These are phyloP conservation scores for Cerceris ruficornis DNA, from an alignment of 2,888 invertebrate species.

Conservation along the genomic window DNA sequence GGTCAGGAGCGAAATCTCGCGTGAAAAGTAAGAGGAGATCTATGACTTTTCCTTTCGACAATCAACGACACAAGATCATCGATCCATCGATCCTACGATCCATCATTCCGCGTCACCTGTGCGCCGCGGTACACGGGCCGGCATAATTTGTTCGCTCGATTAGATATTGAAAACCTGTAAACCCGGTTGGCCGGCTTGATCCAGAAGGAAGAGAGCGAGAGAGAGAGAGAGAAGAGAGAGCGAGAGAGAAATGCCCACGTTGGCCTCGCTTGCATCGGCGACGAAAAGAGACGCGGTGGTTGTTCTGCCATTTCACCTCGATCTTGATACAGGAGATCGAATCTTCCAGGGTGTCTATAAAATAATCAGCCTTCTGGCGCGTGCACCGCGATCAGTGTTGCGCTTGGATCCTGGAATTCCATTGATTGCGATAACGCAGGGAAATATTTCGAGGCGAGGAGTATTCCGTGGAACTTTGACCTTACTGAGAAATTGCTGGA, in stretches of 20 bases:
- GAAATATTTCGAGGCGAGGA: no score
- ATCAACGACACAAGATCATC: conserved; percentile 10
- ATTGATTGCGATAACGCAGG: neutral
- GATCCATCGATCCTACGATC: conserved; percentile 48
- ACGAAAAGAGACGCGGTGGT: conserved; percentile 15
- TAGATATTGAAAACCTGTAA: conserved; percentile 71
- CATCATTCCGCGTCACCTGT: conserved; percentile 63
- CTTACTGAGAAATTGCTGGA: neutral
- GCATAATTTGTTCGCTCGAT: conserved; percentile 73
- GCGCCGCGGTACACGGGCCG: conserved; percentile 47
- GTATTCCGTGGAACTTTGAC: no score
- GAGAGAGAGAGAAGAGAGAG: conserved; percentile 6
- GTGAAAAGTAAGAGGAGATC: conserved; percentile 16
- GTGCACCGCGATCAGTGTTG: conserved; percentile 3
- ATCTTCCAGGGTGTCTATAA: conserved; percentile 29
- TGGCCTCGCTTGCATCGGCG: neutral
- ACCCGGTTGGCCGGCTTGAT: conserved; percentile 57
- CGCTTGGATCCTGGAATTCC: neutral
- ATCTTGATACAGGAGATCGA: conserved; percentile 46
- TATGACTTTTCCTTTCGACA: conserved; percentile 28
- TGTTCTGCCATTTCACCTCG: conserved; percentile 18
- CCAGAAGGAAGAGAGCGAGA: conserved; percentile 3
- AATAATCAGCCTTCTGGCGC: conserved; percentile 46
- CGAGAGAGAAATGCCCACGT: neutral
- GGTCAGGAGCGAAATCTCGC: neutral